Evolutionary conservation across 2,888 invertebrate genomes (phyloP).

Genomic region (Tryphoninae sp.): DNA sequence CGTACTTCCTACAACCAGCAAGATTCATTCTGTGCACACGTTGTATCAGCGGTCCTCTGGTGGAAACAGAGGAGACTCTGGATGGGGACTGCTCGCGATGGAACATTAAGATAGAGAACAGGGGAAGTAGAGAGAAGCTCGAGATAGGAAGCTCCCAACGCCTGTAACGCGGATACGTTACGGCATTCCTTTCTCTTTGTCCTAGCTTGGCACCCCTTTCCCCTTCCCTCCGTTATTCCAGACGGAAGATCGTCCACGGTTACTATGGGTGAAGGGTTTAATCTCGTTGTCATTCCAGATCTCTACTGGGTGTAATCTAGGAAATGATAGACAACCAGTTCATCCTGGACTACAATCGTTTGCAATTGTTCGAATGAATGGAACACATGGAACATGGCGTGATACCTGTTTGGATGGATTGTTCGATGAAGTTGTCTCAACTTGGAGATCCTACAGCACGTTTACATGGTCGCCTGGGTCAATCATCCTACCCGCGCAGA

Average conservation of each 20-base stretch:
- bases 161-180: background rate
- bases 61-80: background rate
- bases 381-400: too few species aligned
- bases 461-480: too few species aligned
- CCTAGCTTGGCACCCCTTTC: background rate
- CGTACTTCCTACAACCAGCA: background rate
- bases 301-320: too few species aligned
- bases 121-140: slow-evolving; percentile 12
- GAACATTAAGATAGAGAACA: slow-evolving; percentile 44
- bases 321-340: too few species aligned
- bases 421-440: too few species aligned
- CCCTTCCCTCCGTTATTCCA: background rate
- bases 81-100: slow-evolving; percentile 4
- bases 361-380: too few species aligned
- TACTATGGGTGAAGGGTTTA: too few species aligned
- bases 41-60: background rate
- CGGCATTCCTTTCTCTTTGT: background rate
- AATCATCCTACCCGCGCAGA: background rate
- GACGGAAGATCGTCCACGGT: too few species aligned
- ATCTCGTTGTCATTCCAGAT: too few species aligned
- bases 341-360: too few species aligned
- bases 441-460: too few species aligned
- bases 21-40: slow-evolving; percentile 2
- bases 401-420: too few species aligned
- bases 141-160: background rate